A percentile compares a stretch with the other conserved stretches of the same genome.
Evolutionary conservation across 2,888 invertebrate species (phyloP).

Genomic region (Pteria penguin): DNA sequence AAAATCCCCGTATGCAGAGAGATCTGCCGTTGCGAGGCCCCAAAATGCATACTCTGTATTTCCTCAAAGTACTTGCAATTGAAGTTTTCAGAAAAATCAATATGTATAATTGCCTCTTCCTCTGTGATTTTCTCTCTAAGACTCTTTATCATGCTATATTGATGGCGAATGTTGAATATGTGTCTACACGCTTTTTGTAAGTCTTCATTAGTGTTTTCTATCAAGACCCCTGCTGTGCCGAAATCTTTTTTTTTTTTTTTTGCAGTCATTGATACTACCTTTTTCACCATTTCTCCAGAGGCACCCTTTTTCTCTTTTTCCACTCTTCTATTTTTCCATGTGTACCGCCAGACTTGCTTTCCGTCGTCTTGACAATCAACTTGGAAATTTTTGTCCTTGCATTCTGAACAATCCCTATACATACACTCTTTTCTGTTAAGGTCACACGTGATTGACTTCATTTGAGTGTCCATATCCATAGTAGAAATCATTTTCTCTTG

Average conservation of each 20-base stretch:
- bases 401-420: slow-evolving; percentile 19
- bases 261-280: slow-evolving; percentile 3
- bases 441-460: slow-evolving; percentile 23
- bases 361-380: neutral
- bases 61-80: too few species aligned
- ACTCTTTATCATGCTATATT: too few species aligned
- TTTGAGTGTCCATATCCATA: slow-evolving; percentile 14
- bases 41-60: too few species aligned
- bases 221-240: neutral
- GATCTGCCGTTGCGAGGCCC: too few species aligned
- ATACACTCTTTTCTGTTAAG: slow-evolving; percentile 18
- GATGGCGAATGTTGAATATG: too few species aligned
- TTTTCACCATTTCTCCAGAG: neutral
- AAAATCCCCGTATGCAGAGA: too few species aligned
- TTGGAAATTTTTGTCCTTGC: neutral
- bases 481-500: slow-evolving; percentile 9
- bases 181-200: slow-evolving; percentile 16
- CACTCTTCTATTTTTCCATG: slow-evolving; percentile 8
- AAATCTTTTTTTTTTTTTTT: slow-evolving; percentile 16
- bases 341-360: slow-evolving; percentile 15
- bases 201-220: slow-evolving; percentile 14
- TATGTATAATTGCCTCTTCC: too few species aligned
- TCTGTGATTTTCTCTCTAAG: too few species aligned
- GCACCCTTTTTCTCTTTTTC: slow-evolving; percentile 11
- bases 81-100: too few species aligned